Percentiles rank a stretch among this genome's conserved stretches.
These are phyloP conservation scores for Chaetura pelagica DNA, from an alignment of 2,113 vertebrate species.

Conservation along the genomic window DNA sequence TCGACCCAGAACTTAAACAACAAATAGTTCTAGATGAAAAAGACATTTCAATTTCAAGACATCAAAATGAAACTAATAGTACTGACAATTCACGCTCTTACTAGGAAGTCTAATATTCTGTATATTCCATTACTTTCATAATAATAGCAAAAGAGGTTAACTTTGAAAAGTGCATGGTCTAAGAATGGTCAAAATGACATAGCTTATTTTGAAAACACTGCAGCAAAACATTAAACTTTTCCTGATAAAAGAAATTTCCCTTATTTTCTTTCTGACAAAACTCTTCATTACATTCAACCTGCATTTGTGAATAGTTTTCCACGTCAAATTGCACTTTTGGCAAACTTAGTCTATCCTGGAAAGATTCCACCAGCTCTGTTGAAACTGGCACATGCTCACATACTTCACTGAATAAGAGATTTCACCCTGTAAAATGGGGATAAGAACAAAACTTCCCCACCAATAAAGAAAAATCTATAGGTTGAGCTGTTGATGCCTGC, in stretches of 20 bases:
- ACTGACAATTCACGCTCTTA: neutral
- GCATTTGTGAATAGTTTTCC: conserved; percentile 52
- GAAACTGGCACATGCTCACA: conserved; percentile 58
- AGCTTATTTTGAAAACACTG: conserved; percentile 2
- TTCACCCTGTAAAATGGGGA: conserved; percentile 47
- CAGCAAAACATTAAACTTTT: neutral
- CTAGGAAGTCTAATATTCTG: neutral
- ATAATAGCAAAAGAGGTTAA: neutral
- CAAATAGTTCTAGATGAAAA: neutral
- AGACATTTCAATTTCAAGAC: neutral
- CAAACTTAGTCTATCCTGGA: conserved; percentile 45
- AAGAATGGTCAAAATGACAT: neutral
- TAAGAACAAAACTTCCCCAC: conserved; percentile 42
- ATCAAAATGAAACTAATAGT: neutral
- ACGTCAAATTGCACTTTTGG: conserved; percentile 58
- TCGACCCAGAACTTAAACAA: neutral
- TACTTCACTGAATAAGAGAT: conserved; percentile 50
- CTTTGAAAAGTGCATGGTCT: neutral
- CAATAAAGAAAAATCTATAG: conserved; percentile 8
- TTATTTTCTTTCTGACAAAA: conserved; percentile 34
- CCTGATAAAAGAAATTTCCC: neutral
- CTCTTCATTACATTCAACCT: conserved; percentile 27
- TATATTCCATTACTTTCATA: neutral
- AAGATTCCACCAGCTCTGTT: conserved; percentile 53
- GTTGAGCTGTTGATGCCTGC: neutral